Conservation (phyloP, 2,888 invertebrate species). For the Pammene aurita region DNA sequence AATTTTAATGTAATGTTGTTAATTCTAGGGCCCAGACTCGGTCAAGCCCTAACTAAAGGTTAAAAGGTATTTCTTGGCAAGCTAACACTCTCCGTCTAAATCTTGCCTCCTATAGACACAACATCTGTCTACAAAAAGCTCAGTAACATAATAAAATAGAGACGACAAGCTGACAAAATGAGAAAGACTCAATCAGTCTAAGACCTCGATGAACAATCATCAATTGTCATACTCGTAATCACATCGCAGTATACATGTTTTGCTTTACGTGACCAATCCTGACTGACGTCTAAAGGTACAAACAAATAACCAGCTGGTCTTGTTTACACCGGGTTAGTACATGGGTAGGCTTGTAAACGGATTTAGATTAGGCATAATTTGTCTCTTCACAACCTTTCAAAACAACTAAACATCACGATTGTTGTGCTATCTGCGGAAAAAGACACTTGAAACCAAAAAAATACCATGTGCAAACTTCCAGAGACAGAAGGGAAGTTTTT, state of each 20-base stretch:
- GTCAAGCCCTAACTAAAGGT: too few relatives aligned
- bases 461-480: neutral
- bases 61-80: too few relatives aligned
- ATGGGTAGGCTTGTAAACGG: too few relatives aligned
- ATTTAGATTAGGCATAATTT: too few relatives aligned
- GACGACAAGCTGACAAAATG: neutral
- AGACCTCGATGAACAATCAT: neutral
- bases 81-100: too few relatives aligned
- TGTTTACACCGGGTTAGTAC: neutral
- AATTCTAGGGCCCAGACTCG: too few relatives aligned
- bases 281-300: neutral
- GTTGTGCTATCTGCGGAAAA: neutral
- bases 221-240: neutral
- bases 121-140: too few relatives aligned
- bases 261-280: neutral
- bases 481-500: neutral
- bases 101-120: too few relatives aligned
- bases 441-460: neutral
- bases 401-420: too few relatives aligned
- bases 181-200: neutral
- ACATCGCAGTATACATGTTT: slow-evolving; percentile 3
- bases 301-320: neutral
- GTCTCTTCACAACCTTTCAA: too few relatives aligned
- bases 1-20: too few relatives aligned
- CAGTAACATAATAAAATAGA: neutral